Evolutionary conservation across 30 jellyfish, hydroid and myxozoan genomes (phyloP), one percentile per base, ranked within the genome.

Genomic region (Haliclystus octoradiatus): DNA sequence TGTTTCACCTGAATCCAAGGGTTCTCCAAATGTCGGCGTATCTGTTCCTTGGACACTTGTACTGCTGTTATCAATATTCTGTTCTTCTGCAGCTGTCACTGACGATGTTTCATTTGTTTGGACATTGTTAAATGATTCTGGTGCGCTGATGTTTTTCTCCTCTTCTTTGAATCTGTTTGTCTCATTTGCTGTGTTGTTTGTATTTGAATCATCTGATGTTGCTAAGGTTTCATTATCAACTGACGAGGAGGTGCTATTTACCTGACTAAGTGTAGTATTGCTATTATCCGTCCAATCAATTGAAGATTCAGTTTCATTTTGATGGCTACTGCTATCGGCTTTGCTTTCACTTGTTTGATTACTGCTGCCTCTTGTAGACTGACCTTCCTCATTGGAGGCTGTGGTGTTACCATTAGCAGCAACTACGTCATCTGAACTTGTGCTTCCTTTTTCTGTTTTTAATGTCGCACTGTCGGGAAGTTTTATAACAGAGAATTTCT

Each of bases 401-500:
- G 77, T 13, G 26, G 78, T 30, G n/a, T n/a, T n/a, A n/a, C n/a
- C n/a, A n/a, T n/a, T n/a, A 28, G 35, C 31, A 0, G 84, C 35
- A 28, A 26, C 49, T 0, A 49, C 35, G 5, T 50, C 62, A 19
- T 40, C 57, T 40, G 9, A 19, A 19, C 9, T 40, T 5, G 57
- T 19, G 57, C 57, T 40, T 19, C 19, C 57, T 40, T 40, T 40
- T 40, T 40, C 14, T 19, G 57, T 40, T 5, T 40, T 40, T 19
- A 40, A 40, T 19, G 57, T 40, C 14, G 57, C 57, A 9, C 14
- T 40, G 57, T 40, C 57, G 9, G 57, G 57, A 9, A 40, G 57
- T 40, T 40, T 40, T 19, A 40, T 19, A 9, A 40, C 57, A 19
- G 57, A 40, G 57, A 40, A 40, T 40, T 40, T 40, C 57, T 40